Conservation (phyloP, 1,140 invertebrate genomes). For the Diuraphis noxia region DNA sequence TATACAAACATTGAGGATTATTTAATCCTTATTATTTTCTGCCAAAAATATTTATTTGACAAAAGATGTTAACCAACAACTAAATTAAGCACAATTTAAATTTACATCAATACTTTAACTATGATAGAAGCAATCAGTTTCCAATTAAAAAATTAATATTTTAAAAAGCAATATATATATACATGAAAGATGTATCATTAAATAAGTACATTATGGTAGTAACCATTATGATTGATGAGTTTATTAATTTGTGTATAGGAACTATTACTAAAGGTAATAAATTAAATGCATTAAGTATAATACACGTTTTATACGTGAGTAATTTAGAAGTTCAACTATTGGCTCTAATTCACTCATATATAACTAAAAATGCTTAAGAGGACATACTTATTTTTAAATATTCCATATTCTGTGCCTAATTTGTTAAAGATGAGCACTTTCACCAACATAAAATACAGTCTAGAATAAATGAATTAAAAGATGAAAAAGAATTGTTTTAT, state of each 20-base stretch:
- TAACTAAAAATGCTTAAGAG: constrained; percentile 4
- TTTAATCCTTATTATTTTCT: background rate
- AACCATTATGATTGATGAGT: background rate
- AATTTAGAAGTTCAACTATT: constrained; percentile 12
- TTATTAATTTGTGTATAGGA: background rate
- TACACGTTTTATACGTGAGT: background rate
- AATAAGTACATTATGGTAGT: background rate
- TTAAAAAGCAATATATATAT: constrained; percentile 1
- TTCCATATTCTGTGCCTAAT: constrained; percentile 17
- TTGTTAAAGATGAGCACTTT: constrained; percentile 8
- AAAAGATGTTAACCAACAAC: background rate
- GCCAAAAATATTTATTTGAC: background rate
- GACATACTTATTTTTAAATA: constrained; percentile 38
- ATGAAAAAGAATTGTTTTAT: constrained; percentile 16
- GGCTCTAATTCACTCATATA: constrained; percentile 23
- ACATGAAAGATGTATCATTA: background rate
- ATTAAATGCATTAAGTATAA: background rate
- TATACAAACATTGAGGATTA: background rate
- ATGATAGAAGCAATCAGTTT: background rate
- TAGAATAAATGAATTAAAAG: constrained; percentile 21
- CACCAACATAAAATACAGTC: constrained; percentile 24
- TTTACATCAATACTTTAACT: constrained; percentile 3
- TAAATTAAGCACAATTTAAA: background rate
- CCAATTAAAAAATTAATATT: constrained; percentile 18
- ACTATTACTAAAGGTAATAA: constrained; percentile 9